phyloP scores from a whole-genome alignment of 2,113 vertebrate species.

The Columbina picui region DNA sequence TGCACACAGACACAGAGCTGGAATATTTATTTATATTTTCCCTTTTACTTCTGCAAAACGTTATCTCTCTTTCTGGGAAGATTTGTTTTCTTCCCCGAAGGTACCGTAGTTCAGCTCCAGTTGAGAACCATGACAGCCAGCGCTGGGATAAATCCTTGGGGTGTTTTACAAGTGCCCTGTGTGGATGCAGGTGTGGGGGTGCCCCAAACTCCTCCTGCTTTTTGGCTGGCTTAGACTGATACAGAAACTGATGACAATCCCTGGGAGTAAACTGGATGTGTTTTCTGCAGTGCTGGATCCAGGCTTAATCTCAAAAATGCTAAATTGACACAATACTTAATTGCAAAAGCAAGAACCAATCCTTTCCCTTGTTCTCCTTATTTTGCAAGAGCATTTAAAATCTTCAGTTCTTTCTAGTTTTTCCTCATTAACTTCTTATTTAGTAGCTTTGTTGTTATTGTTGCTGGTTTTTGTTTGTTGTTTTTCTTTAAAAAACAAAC shows the following conservation, averaged over 20 bases:
- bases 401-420: not conserved
- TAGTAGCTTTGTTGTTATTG: not conserved
- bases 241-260: not conserved
- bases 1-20: not conserved
- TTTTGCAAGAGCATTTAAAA: not conserved
- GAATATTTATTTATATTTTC: not conserved
- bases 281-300: not conserved
- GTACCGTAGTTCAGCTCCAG: not conserved
- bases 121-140: not conserved
- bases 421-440: constrained; percentile 1
- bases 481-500: too few relatives aligned
- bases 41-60: not conserved
- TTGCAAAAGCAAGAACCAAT: not conserved
- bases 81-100: not conserved
- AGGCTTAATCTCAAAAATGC: not conserved
- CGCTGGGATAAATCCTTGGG: accelerated
- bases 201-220: not conserved
- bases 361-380: not conserved
- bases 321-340: constrained; percentile 11
- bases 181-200: accelerated
- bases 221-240: not conserved
- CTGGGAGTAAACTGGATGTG: not conserved
- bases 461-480: not conserved
- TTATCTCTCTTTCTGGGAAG: not conserved
- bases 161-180: not conserved